These are phyloP conservation scores for Neolamprologus modestus DNA, from an alignment of 2,113 vertebrate species.

Conservation along the genomic window DNA sequence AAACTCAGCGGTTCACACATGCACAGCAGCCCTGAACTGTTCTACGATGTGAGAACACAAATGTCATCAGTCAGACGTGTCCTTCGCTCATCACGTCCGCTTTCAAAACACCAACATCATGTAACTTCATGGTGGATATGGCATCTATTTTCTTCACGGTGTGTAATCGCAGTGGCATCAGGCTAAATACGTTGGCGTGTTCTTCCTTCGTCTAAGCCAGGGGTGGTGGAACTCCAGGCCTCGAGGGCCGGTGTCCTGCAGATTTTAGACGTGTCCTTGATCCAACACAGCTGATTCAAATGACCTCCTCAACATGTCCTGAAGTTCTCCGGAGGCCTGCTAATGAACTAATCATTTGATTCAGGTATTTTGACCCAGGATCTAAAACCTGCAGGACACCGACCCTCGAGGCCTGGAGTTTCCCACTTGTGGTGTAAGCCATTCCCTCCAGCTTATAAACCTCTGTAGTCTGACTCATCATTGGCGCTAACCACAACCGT, in stretches of 20 bases:
- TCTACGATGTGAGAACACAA: background rate
- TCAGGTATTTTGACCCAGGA: background rate
- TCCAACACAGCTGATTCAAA: background rate
- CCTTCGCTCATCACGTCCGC: background rate
- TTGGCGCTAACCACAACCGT: accelerated
- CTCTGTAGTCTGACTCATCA: background rate
- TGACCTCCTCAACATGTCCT: background rate
- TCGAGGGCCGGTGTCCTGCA: background rate
- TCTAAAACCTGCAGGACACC: background rate
- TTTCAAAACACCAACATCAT: background rate
- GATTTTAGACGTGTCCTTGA: background rate
- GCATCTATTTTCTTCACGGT: background rate
- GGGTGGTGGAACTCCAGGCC: background rate
- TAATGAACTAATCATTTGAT: background rate
- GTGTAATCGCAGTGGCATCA: background rate
- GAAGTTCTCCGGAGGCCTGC: accelerated
- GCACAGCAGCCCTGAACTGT: background rate
- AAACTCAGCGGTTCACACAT: background rate
- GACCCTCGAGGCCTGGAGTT: background rate
- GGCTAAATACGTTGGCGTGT: background rate
- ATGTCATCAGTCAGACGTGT: background rate
- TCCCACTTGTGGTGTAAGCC: background rate
- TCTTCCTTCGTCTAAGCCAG: background rate
- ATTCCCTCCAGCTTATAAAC: background rate
- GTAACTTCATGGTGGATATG: background rate